Evolutionary conservation across 2,888 invertebrate species (phyloP), one percentile per base, ranked within the genome.

Genomic region (Chrysina gloriosa): DNA sequence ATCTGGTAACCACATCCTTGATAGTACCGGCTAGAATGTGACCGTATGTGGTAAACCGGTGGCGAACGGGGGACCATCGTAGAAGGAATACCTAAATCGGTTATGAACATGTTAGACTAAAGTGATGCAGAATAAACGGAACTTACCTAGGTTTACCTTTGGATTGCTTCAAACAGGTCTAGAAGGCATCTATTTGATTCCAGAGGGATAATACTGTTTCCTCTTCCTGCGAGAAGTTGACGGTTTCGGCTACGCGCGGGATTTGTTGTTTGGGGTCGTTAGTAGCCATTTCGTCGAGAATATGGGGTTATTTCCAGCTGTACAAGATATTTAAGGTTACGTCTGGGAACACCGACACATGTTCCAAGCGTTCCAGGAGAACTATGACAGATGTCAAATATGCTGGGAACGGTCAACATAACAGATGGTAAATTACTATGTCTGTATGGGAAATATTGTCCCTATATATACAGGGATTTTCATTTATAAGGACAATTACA

Each of bases 41-140:
- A 0, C 99, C 99, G 84, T 99, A 99, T 99, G 99, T 0, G 99
- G 99, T 70, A 99, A 84, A 0, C 99, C 99, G 2, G 99, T 99
- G 0, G 99, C 99, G 86, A 99, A 99, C 3, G 99, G 99, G 25
- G 99, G 99, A 0, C 99, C 99, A 88, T 99, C 99, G 81, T 97
- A 99, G 83, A 99, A 99, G 0, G 97, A 93, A 84, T 93, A 98
- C 77, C 92, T 90, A 76, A 3, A n/a, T n/a, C n/a, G n/a, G n/a
- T n/a, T n/a, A 11, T n/a, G 25, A 25, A 63, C 21, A 7, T n/a
- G n/a, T 36, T 5, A 7, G 7, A 25, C 58, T 61, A 27, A 34
- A 16, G 25, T 19, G n/a, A 25, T 47, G 6, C 50, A 65, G 21
- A 27, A 23, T 27, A 9, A 36, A 7, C n/a, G n/a, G 7, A 14